Base-by-base conservation (phyloP, 1,140 invertebrate species). In the Branchinecta lynchi region DNA sequence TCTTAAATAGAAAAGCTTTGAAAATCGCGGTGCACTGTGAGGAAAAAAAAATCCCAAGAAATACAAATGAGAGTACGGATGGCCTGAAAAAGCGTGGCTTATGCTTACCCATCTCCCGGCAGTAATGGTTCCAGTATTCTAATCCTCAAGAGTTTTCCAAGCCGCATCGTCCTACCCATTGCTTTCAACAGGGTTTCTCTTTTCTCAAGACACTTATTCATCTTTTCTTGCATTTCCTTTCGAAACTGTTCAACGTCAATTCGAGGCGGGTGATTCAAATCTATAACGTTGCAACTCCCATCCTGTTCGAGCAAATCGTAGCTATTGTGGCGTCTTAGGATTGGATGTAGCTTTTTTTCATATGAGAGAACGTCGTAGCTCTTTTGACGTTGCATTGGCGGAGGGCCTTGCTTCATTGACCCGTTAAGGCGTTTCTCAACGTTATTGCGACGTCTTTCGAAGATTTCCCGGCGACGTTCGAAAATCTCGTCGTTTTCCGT, bases 101-200 rank as follows among this genome's bases (percentile, higher is more conserved):
- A 10, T 12, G 8, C 76, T 76, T 76, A 81, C 80, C 70, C 73
- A 70, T 78, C 76, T 70, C 76, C 75, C 67, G 78, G 73, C 73
- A 80, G 79, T 66, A 86, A 78, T 8, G 85, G 82, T 72, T 88
- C 86, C 71, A 82, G 82, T 17, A 89, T 78, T 51, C 88, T 80
- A 10, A 86, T 84, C 74, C 84, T 84, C 7, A 89, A 78, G 44
- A 88, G 79, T 66, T 85, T 78, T 15, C 88, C 88, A 12, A 88
- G 78, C 20, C 87, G 80, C 9, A 89, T 82, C 80, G 87, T 87
- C 68, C 87, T 81, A 43, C 87, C 87, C 68, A 89, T 84, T 75
- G 88, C 86, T 15, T 87, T 80, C 44, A 89, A 77, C 3, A 90
- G 79, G 66, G 84, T 82, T 74, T 90, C 88, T 65, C 88, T 78